These are phyloP conservation scores for Hippocampus comes DNA, from an alignment of 2,113 vertebrate species.

Conservation along the genomic window DNA sequence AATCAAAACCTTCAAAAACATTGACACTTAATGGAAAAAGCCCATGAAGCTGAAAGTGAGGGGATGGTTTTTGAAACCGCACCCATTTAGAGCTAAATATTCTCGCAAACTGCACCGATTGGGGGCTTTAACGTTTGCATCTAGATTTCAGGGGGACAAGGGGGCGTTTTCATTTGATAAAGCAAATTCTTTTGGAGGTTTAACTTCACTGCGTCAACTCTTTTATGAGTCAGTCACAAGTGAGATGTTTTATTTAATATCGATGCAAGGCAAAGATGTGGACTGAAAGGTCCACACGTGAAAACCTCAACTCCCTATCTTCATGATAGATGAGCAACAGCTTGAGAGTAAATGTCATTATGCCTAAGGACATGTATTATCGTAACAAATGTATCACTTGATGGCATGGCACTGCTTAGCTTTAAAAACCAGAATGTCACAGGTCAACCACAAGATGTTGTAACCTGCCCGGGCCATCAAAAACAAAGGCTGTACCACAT, in stretches of 20 bases:
- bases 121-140: not conserved
- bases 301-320: not conserved
- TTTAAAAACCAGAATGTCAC: not conserved
- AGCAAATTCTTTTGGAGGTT: not conserved
- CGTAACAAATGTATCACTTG: not conserved
- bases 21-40: conserved; percentile 38
- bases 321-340: not conserved
- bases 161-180: conserved; percentile 2
- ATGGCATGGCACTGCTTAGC: not conserved
- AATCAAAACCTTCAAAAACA: conserved; percentile 41
- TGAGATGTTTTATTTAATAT: not conserved
- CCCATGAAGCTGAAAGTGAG: conserved; percentile 24
- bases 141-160: not conserved
- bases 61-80: not conserved
- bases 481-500: conserved; percentile 12
- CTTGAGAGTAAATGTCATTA: not conserved
- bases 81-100: conserved; percentile 25
- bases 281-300: conserved; percentile 4
- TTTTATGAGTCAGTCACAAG: not conserved
- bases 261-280: conserved; percentile 9
- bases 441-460: not conserved
- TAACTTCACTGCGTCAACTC: not conserved
- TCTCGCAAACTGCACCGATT: conserved; percentile 25
- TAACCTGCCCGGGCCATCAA: conserved; percentile 6
- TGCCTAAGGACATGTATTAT: not conserved